Evolutionary conservation across 2,113 vertebrate genomes (phyloP).

Genomic region (Myotis davidii): DNA sequence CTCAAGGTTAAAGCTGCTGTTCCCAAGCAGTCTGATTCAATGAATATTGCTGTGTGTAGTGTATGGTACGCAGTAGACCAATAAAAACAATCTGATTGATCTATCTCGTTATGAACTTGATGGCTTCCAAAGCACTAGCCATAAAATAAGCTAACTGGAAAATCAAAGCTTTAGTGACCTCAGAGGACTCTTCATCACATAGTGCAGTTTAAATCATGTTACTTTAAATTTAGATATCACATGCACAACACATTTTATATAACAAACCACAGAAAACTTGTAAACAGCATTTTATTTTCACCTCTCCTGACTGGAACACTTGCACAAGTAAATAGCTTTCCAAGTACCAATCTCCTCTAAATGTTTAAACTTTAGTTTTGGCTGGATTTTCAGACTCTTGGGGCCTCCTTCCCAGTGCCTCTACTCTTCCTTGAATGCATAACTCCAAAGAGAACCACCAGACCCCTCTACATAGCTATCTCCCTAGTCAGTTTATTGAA

Average conservation of each 20-base stretch:
- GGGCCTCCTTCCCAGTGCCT: not conserved
- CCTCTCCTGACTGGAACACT: slow-evolving; percentile 56
- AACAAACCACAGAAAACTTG: slow-evolving; percentile 76
- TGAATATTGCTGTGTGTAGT: slow-evolving; percentile 79
- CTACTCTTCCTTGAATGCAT: slow-evolving; percentile 3
- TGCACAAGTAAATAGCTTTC: slow-evolving; percentile 57
- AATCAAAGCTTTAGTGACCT: slow-evolving; percentile 87
- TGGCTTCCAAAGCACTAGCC: slow-evolving; percentile 83
- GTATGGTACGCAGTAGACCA: slow-evolving; percentile 82
- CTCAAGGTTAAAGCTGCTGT: slow-evolving; percentile 82
- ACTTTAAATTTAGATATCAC: slow-evolving; percentile 84
- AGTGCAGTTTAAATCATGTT: slow-evolving; percentile 82
- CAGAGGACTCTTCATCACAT: slow-evolving; percentile 84
- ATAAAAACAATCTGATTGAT: slow-evolving; percentile 86
- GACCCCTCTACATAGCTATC: not conserved
- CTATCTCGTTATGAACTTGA: slow-evolving; percentile 85
- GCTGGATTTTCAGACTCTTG: slow-evolving; percentile 9
- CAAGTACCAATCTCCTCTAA: slow-evolving; percentile 63
- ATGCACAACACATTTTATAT: slow-evolving; percentile 78
- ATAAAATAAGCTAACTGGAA: slow-evolving; percentile 87
- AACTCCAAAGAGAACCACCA: not conserved
- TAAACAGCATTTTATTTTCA: slow-evolving; percentile 72
- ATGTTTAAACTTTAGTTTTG: slow-evolving; percentile 47
- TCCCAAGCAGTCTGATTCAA: slow-evolving; percentile 79
- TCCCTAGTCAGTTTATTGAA: not conserved